These are phyloP conservation scores for Scaptodrosophila lebanonensis DNA, from an alignment of 1,140 invertebrate species.

Conservation along the genomic window DNA sequence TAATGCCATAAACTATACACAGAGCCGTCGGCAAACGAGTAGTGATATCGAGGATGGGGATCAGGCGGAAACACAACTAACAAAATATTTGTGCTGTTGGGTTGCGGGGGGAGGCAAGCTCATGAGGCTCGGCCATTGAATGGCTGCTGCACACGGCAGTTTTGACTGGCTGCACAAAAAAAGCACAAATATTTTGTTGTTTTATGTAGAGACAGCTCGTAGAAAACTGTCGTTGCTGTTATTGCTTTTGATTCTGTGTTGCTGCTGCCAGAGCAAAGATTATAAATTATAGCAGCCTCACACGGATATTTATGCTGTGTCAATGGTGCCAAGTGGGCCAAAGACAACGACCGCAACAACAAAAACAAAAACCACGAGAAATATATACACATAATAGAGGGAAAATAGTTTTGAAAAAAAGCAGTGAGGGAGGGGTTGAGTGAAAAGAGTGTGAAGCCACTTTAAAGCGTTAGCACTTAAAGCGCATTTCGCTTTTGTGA, in stretches of 20 bases:
- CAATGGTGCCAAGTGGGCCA: constrained; percentile 44
- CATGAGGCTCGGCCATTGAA: no score
- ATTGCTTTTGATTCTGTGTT: constrained; percentile 19
- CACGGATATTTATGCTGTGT: constrained; percentile 72
- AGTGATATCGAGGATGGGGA: neutral
- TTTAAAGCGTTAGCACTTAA: constrained; percentile 39
- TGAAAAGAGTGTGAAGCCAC: constrained; percentile 44
- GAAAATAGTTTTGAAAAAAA: neutral
- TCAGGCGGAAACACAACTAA: constrained; percentile 22
- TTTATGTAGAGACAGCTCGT: no score
- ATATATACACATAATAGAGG: constrained; percentile 6
- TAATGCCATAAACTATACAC: constrained; percentile 45
- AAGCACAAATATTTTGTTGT: constrained; percentile 44
- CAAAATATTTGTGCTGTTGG: constrained; percentile 54
- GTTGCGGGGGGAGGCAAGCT: constrained; percentile 20
- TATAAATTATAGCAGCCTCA: constrained; percentile 72
- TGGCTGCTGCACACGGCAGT: constrained; percentile 33
- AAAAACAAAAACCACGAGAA: neutral
- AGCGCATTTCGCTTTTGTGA: constrained; percentile 34
- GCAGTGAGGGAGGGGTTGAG: constrained; percentile 40
- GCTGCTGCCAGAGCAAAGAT: constrained; percentile 49
- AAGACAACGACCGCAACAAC: neutral
- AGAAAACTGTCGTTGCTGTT: constrained; percentile 18
- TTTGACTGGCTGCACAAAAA: constrained; percentile 36
- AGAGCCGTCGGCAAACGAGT: neutral